Base-by-base conservation (phyloP, 2,888 invertebrate species). In the Lydus trimaculatus region DNA sequence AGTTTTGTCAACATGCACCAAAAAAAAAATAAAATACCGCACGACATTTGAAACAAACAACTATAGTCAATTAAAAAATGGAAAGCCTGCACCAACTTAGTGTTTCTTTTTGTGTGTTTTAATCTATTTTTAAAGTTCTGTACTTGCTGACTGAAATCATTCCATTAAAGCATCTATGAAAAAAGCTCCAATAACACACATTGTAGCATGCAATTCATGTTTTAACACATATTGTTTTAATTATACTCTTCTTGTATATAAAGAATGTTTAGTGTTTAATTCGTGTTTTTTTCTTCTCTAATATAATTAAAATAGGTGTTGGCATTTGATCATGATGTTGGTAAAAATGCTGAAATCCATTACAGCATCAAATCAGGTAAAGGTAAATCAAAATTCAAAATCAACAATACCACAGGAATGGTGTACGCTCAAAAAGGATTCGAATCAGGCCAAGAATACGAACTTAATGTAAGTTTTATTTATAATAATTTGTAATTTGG, bases 281-380 rank as follows among this genome's bases (percentile, higher is more conserved):
- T 33, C 11, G 13, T 17, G 11, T n/a, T n/a, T n/a, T n/a, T n/a
- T n/a, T n/a, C n/a, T n/a, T n/a, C 8, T 48, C 7, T 48, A 20
- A 48, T 17, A 3, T 13, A 58, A 60, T 60, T 59, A 58, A 39
- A 68, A 20, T 74, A 94, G 91, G 93, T 96, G 74, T 87, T 93
- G 74, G 97, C 97, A 15, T 89, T 91, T 75, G 97, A 98, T 85
- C 88, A 88, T 76, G 97, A 98, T 85, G 87, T 87, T 64, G 95
- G 94, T 9, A 90, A 88, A 73, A 97, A 97, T 87, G 94, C 94
- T 65, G 90, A 91, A 76, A 90, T 97, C 75, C 91, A 91, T 25
- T 97, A 97, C 88, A 91, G 92, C 79, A 91, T 92, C 61, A 92
- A 91, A 83, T 91, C 93, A 15, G 94, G 94, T 15, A 89, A 91